These are phyloP conservation scores for Drosophila ironensis DNA, from an alignment of 1,140 invertebrate genomes.

Conservation along the genomic window DNA sequence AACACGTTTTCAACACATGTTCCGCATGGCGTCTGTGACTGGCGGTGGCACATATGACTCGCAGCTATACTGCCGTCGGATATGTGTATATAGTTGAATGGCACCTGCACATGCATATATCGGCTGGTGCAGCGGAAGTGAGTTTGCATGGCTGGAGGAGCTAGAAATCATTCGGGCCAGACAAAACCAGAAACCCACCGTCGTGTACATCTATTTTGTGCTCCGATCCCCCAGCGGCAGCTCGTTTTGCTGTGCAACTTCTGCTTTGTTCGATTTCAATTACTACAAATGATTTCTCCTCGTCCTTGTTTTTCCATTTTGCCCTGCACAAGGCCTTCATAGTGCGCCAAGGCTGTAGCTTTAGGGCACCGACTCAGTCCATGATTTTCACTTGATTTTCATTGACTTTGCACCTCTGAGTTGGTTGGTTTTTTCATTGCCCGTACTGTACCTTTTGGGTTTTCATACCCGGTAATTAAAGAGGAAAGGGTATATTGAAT, in stretches of 20 bases:
- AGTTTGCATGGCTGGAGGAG: slow-evolving; percentile 65
- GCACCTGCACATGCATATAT: neutral
- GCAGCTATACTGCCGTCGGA: neutral
- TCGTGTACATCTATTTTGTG: slow-evolving; percentile 24
- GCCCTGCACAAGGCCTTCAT: slow-evolving; percentile 11
- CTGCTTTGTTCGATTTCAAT: slow-evolving; percentile 74
- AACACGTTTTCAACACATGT: slow-evolving; percentile 78
- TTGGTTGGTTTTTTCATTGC: slow-evolving; percentile 11
- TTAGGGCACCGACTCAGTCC: slow-evolving; percentile 15
- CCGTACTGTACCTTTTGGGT: neutral
- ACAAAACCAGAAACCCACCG: slow-evolving; percentile 28
- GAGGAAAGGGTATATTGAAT: no score
- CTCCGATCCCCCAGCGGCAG: slow-evolving; percentile 22
- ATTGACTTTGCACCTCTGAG: slow-evolving; percentile 61
- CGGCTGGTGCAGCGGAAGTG: slow-evolving; percentile 51
- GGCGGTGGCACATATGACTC: slow-evolving; percentile 16
- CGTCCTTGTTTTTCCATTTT: slow-evolving; percentile 8
- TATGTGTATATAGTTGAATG: neutral
- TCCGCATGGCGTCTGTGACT: slow-evolving; percentile 62
- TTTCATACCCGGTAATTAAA: no score
- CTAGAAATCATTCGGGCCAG: slow-evolving; percentile 56
- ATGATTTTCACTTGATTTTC: slow-evolving; percentile 64
- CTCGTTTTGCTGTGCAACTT: slow-evolving; percentile 39
- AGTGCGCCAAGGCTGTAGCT: slow-evolving; percentile 26
- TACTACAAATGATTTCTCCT: slow-evolving; percentile 74